Base-by-base conservation (phyloP, 2,113 vertebrate genomes). In the Corvus hawaiiensis region DNA sequence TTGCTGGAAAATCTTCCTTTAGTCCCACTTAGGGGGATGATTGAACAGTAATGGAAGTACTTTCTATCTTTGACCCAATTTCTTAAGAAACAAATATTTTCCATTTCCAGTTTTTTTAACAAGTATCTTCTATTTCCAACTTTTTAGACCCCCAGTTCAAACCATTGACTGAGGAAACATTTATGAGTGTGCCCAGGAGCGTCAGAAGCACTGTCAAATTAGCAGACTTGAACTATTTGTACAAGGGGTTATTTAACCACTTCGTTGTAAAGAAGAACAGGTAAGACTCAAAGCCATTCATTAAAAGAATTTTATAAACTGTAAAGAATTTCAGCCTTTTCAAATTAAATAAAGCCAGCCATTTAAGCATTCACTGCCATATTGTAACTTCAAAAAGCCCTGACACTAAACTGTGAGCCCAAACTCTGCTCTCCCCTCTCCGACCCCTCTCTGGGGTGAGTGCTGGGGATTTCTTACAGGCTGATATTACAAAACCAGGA, bases 171-270 rank as follows among this genome's bases (percentile, higher is more conserved):
- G 73, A 94, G 61, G 76, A 87, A 63, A 21, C 23, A 7, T 13
- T 95, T n/a, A 2, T 19, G 91, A 55, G 56, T 49, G 76, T 89
- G 30, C 94, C 93, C 32, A 68, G 80, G 43, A 88, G 23, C 26
- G 79, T 90, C 75, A 95, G 88, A 46, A 94, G 88, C 30, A 75
- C 30, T n/a, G 89, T 89, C 63, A 86, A 90, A 51, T 44, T 90
- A 35, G 67, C 55, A 83, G 91, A 92, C 33, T 11, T 93, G 75
- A 94, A 95, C 33, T 22, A 3, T 55, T 84, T 89, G 15, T 93
- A 92, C 86, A 71, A 59, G 39, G 39, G 59, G 8, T 81, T 95
- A 55, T 86, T 92, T 59, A 81, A 94, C 55, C 76, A 93, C 68
- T 97, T 93, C 2, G 0, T 74, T 63, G 51, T 88, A 12, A 44